Percentiles rank a stretch among this genome's conserved stretches.
These are phyloP conservation scores for Drosophila aff. DNA, from an alignment of 1,140 invertebrate genomes.

Conservation along the genomic window DNA sequence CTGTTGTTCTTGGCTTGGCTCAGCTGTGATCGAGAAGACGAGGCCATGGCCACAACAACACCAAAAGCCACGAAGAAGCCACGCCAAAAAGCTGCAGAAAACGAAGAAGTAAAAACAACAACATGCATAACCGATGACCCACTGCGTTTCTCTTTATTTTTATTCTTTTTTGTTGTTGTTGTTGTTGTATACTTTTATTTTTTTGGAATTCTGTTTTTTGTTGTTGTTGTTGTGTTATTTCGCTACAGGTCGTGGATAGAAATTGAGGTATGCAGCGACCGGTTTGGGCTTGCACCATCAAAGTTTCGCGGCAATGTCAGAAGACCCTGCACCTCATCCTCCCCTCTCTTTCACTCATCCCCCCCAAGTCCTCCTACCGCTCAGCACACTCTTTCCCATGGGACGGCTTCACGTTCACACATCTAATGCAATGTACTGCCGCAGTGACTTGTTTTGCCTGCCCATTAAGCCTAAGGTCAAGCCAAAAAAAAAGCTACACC, in stretches of 20 bases:
- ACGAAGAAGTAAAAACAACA: slow-evolving; percentile 34
- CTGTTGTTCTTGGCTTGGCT: slow-evolving; percentile 22
- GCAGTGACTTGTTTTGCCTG: slow-evolving; percentile 70
- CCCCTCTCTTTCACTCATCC: slow-evolving; percentile 20
- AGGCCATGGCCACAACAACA: slow-evolving; percentile 59
- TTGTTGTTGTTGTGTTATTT: slow-evolving; percentile 37
- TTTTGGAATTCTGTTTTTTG: slow-evolving; percentile 46
- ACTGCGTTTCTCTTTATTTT: slow-evolving; percentile 79
- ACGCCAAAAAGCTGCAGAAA: slow-evolving; percentile 34
- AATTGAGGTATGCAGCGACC: slow-evolving; percentile 80
- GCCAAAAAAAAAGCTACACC: slow-evolving; percentile 36
- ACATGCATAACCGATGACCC: slow-evolving; percentile 78
- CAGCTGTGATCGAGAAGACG: slow-evolving; percentile 52
- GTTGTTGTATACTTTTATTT: slow-evolving; percentile 35
- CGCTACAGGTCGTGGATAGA: slow-evolving; percentile 78
- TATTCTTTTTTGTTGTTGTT: slow-evolving; percentile 44
- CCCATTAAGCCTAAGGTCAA: slow-evolving; percentile 76
- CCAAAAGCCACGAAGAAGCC: slow-evolving; percentile 24
- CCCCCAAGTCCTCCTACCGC: slow-evolving; percentile 4
- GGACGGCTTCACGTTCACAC: slow-evolving; percentile 70
- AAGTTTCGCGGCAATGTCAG: slow-evolving; percentile 51
- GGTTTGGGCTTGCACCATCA: slow-evolving; percentile 79
- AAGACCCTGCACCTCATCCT: slow-evolving; percentile 21
- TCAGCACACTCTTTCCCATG: slow-evolving; percentile 16
- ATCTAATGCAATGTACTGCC: slow-evolving; percentile 65